Evolutionary conservation across 2,113 vertebrate species (phyloP), one percentile per base, ranked within the genome.

Genomic region (Catagonus wagneri): DNA sequence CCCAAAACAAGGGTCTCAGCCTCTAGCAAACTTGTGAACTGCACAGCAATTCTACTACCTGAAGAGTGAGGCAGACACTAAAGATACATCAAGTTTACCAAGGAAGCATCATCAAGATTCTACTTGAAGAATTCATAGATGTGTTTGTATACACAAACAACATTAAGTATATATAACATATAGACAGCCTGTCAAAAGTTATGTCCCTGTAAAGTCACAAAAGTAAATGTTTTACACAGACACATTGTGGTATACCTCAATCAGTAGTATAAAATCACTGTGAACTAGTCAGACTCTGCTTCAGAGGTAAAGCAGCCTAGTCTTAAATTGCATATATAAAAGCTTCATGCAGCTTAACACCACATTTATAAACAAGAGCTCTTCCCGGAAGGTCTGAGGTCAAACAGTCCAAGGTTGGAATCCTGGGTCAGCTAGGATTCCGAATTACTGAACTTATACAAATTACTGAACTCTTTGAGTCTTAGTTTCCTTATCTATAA

Each of bases 401-500:
- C 44, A 93, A 22, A 58, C 9, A 56, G 81, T 44, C 65, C 81
- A 74, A 27, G 56, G 8, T 66, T 83, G 74, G 29, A 79, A 91
- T 65, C 25, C 54, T 79, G 11, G 14, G 25, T 50, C 25, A 36
- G 52, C 32, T 19, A 89, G n/a, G 44, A 44, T 44, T 44, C 44
- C 44, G 8, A 44, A 44, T 44, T 44, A 44, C 44, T 72, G 44
- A 60, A 44, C 44, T 89, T 54, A 56, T 22, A 11, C 54, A 89
- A 76, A 87, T 74, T 32, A 87, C 29, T 52, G 52, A 81, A 81
- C 4, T 78, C 32, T 25, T 71, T 74, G 34, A 65, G 10, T 85
- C 61, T 92, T 44, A 87, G 16, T 89, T 95, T 89, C 27, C 69
- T 90, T 75, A n/a, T 79, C 63, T 89, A 68, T 60, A 68, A 36